Evolutionary conservation across 2,888 invertebrate genomes (phyloP).

Genomic region (Plagiodera versicolora): DNA sequence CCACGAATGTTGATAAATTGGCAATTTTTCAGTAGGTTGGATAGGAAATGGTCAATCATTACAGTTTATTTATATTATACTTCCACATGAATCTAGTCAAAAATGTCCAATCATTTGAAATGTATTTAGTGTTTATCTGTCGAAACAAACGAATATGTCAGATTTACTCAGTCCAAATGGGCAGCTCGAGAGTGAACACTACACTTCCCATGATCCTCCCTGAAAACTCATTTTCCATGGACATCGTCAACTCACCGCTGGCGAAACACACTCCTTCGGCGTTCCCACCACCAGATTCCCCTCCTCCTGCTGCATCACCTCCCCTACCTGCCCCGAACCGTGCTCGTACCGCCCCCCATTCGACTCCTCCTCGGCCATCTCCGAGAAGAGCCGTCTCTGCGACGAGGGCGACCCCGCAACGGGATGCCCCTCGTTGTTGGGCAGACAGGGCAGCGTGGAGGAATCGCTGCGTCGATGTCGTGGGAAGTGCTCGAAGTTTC

Average conservation of each 20-base stretch:
- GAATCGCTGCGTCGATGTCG: conserved; percentile 59
- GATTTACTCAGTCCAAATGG: too few species aligned
- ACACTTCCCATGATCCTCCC: too few species aligned
- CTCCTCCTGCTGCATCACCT: conserved; percentile 53
- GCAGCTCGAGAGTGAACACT: too few species aligned
- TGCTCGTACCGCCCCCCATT: conserved; percentile 31
- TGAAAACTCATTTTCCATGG: too few species aligned
- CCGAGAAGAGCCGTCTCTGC: conserved; percentile 45
- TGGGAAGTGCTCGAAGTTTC: conserved; percentile 73
- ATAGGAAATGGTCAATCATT: too few species aligned
- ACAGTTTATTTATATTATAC: too few species aligned
- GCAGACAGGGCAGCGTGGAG: conserved; percentile 57
- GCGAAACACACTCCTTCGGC: conserved; percentile 52
- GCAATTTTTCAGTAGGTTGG: too few species aligned
- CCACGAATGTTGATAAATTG: too few species aligned
- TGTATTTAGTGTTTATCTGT: too few species aligned
- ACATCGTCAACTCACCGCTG: conserved; percentile 50
- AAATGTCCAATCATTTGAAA: too few species aligned
- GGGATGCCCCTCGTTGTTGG: conserved; percentile 46
- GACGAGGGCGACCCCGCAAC: conserved; percentile 48
- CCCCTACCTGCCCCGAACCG: conserved; percentile 28
- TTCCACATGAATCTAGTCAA: too few species aligned
- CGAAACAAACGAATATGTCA: too few species aligned
- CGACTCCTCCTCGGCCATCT: conserved; percentile 40
- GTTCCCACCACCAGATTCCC: conserved; percentile 50